Evolutionary conservation across 2,797 vertebrate genomes (phyloP), one percentile per base, ranked within the genome.

Genomic region (Lacerta viridis): DNA sequence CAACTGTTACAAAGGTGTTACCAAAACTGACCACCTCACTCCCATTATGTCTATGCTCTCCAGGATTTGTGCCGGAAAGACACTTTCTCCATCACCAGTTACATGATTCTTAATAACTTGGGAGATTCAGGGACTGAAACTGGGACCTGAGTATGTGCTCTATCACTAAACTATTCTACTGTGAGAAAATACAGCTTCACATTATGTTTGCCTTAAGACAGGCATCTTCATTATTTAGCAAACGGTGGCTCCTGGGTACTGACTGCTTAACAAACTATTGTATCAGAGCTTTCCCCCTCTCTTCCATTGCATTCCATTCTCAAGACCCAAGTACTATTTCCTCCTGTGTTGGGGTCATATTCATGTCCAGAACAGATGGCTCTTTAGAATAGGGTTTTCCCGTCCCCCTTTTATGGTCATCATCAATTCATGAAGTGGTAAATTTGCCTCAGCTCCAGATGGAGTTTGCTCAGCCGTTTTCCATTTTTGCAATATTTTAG

Each of bases 401-500:
- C 23, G 17, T 33, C 25, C 33, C 9, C 8, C n/a, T 36, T 50
- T 86, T 3, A 8, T 69, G 43, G 33, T 80, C 15, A 71, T 66
- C 50, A 18, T 55, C 27, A 50, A 36, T 25, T 5, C 20, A 68
- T 76, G 33, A 7, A 39, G 50, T 41, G 18, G 36, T 66, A 77
- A 86, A 50, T 3, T 1, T 66, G 5, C 7, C 4, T 20, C 29
- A 74, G 17, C 27, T 66, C 17, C 59, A 36, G 66, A 25, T 78
- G 15, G 13, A n/a, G 41, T 50, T 25, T 17, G 29, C 3, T 36
- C 9, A n/a, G 80, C 33, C 55, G 8, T 41, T 80, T 72, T 29
- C 15, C 15, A 71, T 36, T 87, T 39, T 80, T 80, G 33, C 25
- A 80, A 71, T 71, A 71, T 71, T 80, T 86, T 64, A 77, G 59